Evolutionary conservation across 2,888 invertebrate species (phyloP).

Genomic region (Alentia gelatinosa): DNA sequence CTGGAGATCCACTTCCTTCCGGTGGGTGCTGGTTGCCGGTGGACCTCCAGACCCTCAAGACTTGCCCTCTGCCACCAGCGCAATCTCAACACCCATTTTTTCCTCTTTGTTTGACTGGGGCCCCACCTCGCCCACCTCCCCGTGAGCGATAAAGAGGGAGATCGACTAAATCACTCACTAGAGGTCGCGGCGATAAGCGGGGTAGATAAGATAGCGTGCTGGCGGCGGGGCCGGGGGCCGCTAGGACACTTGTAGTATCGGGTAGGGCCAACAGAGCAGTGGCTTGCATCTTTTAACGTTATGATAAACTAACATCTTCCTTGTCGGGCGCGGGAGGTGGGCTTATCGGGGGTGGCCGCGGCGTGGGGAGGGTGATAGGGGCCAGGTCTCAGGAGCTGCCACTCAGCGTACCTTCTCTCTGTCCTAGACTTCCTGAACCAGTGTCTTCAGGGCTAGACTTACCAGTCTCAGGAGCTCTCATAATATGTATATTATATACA

Average conservation of each 20-base stretch:
- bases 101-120: background rate
- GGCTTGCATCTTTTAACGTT: constrained; percentile 8
- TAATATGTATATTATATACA: too few species aligned
- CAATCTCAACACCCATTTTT: background rate
- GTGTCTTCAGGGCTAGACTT: too few species aligned
- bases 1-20: background rate
- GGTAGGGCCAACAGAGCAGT: background rate
- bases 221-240: background rate
- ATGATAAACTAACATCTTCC: constrained; percentile 17
- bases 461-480: too few species aligned
- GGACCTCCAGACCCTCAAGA: background rate
- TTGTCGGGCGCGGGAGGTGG: background rate
- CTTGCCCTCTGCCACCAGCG: background rate
- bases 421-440: too few species aligned
- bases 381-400: too few species aligned
- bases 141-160: background rate
- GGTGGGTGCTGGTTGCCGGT: background rate
- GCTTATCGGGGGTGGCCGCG: background rate
- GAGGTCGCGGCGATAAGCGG: background rate
- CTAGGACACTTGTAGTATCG: background rate
- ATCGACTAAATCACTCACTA: background rate
- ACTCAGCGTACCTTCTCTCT: too few species aligned
- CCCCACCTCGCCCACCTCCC: background rate
- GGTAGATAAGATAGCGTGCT: background rate
- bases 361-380: too few species aligned